Percentiles rank a stretch among this genome's conserved stretches.
These are phyloP conservation scores for Tribolium freemani DNA, from an alignment of 2,888 invertebrate genomes.

Conservation along the genomic window DNA sequence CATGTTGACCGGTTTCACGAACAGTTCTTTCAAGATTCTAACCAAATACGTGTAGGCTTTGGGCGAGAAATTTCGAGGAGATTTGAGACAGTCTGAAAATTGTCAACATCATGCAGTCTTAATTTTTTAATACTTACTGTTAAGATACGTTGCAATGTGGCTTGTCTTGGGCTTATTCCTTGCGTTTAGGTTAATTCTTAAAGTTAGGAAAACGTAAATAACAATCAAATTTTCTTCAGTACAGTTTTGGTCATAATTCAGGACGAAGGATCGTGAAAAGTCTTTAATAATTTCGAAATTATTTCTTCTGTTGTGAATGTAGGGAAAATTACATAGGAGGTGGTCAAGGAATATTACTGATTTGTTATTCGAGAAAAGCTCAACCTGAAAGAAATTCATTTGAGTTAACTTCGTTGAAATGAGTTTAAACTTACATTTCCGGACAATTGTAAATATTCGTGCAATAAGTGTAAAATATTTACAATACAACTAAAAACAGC, in stretches of 20 bases:
- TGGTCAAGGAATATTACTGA: slow-evolving; percentile 69
- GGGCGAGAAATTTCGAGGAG: slow-evolving; percentile 47
- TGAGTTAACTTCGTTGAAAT: too few relatives aligned
- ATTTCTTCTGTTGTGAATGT: slow-evolving; percentile 66
- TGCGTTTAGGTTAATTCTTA: slow-evolving; percentile 68
- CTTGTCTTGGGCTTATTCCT: slow-evolving; percentile 60
- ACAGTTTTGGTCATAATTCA: slow-evolving; percentile 67
- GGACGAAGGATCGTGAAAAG: slow-evolving; percentile 65
- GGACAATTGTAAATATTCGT: slow-evolving; percentile 1
- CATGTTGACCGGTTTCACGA: slow-evolving; percentile 49
- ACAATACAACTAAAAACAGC: slow-evolving; percentile 75
- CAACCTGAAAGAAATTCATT: not conserved
- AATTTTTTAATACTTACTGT: slow-evolving; percentile 59
- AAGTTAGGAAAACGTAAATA: slow-evolving; percentile 70
- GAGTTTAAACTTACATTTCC: slow-evolving; percentile 50
- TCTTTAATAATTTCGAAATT: slow-evolving; percentile 66
- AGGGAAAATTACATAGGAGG: slow-evolving; percentile 74
- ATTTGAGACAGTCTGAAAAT: slow-evolving; percentile 51
- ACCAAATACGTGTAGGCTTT: slow-evolving; percentile 46
- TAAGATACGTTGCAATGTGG: slow-evolving; percentile 70
- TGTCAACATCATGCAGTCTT: not conserved
- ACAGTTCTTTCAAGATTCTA: slow-evolving; percentile 51
- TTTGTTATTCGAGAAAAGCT: slow-evolving; percentile 1
- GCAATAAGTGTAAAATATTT: slow-evolving; percentile 74
- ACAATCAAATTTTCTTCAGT: slow-evolving; percentile 71